These are phyloP conservation scores for Monomorium pharaonis DNA, from an alignment of 1,140 invertebrate genomes.

Conservation along the genomic window DNA sequence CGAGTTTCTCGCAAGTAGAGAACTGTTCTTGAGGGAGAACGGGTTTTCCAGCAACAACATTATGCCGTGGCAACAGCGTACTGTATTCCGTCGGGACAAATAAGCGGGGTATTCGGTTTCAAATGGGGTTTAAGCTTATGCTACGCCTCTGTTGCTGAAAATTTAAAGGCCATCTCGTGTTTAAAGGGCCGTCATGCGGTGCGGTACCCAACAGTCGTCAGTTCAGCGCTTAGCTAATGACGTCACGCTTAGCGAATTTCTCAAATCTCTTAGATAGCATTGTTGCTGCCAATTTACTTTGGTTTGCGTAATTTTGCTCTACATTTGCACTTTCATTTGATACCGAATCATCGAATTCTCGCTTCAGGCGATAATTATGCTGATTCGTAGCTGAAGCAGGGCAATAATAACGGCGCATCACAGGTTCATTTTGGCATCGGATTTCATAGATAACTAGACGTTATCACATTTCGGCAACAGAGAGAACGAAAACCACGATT, in stretches of 20 bases:
- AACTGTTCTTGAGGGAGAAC: constrained; percentile 5
- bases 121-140: constrained; percentile 47
- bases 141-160: constrained; percentile 34
- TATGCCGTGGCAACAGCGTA: constrained; percentile 10
- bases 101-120: constrained; percentile 58
- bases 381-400: background rate
- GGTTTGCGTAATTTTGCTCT: background rate
- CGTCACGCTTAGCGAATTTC: background rate
- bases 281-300: background rate
- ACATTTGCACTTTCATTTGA: background rate
- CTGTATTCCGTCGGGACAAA: constrained; percentile 44
- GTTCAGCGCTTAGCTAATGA: constrained; percentile 10
- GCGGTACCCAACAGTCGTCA: background rate
- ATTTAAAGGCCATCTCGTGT: constrained; percentile 34
- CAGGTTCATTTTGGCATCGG: constrained; percentile 6
- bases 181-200: constrained; percentile 1
- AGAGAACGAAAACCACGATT: background rate
- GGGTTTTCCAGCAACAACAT: constrained; percentile 30
- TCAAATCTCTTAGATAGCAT: background rate
- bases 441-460: background rate
- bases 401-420: background rate
- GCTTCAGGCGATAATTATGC: background rate
- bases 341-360: constrained; percentile 9
- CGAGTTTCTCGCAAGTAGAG: constrained; percentile 8
- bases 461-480: background rate